Conservation (phyloP, 2,113 vertebrate genomes). For the Lutjanus erythropterus region DNA sequence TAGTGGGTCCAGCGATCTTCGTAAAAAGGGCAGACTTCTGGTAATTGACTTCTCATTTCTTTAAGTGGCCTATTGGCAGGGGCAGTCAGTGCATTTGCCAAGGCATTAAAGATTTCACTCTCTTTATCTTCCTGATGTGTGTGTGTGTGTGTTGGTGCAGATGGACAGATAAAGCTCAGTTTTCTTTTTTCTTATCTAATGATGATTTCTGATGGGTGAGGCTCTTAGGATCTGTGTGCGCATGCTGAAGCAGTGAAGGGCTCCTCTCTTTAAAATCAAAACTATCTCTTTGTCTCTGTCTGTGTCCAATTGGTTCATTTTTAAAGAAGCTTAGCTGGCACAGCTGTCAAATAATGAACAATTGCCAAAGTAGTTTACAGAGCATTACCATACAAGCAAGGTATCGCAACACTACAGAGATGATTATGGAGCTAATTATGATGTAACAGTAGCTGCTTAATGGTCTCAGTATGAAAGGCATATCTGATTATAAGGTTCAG, state of each 20-base stretch:
- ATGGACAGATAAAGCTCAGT: constrained; percentile 35
- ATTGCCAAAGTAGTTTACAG: constrained; percentile 30
- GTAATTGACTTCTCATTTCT: constrained; percentile 87
- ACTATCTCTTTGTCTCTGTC: constrained; percentile 16
- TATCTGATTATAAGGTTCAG: not conserved
- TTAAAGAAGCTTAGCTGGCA: constrained; percentile 47
- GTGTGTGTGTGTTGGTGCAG: constrained; percentile 2
- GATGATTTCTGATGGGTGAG: constrained; percentile 32
- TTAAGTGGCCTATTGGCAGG: constrained; percentile 86
- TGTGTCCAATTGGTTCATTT: constrained; percentile 38
- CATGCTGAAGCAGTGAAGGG: constrained; percentile 7
- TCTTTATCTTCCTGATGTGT: constrained; percentile 46
- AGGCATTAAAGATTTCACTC: constrained; percentile 75
- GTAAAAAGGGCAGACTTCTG: constrained; percentile 74
- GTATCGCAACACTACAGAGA: constrained; percentile 21
- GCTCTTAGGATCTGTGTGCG: not conserved
- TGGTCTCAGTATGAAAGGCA: constrained; percentile 23
- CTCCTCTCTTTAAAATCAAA: constrained; percentile 38
- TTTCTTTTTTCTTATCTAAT: constrained; percentile 34
- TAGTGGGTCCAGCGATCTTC: constrained; percentile 53
- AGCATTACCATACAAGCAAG: constrained; percentile 10
- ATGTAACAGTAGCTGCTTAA: constrained; percentile 27
- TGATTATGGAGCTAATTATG: constrained; percentile 40
- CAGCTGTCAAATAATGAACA: constrained; percentile 37
- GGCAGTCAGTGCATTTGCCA: constrained; percentile 68